Percentiles rank a stretch among this genome's conserved stretches.
Conservation (phyloP, 2,888 invertebrate genomes). For the Tetragnatha montana region DNA sequence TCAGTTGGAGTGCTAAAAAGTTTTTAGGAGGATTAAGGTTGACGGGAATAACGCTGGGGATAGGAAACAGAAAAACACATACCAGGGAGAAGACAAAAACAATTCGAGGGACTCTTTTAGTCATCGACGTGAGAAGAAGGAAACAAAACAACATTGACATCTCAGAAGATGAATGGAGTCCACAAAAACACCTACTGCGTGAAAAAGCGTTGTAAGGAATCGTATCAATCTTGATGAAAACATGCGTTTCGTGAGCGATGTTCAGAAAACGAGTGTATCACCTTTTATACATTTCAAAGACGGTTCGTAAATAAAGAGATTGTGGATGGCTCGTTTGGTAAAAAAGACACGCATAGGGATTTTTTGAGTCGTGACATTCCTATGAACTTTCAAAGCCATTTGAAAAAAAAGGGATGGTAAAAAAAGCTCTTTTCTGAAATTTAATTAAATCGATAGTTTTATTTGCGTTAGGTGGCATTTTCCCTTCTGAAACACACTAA, state of each 20-base stretch:
- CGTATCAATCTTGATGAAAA: conserved; percentile 14
- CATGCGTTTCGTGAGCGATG: neutral
- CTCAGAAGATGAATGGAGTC: conserved; percentile 11
- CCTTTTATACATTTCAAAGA: neutral
- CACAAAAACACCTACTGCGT: conserved; percentile 26
- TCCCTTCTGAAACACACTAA: no score
- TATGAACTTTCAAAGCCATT: no score
- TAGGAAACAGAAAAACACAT: conserved; percentile 18
- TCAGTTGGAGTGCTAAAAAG: neutral
- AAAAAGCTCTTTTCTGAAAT: no score
- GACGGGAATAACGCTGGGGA: conserved; percentile 27
- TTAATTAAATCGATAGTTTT: no score
- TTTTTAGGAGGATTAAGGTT: conserved; percentile 20
- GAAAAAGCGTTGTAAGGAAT: conserved; percentile 12
- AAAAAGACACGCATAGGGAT: neutral
- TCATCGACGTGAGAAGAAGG: neutral
- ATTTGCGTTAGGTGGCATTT: no score
- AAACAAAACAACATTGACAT: conserved; percentile 16
- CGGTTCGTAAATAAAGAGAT: neutral
- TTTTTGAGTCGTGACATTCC: no score
- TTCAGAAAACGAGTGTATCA: neutral
- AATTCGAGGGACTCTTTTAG: neutral
- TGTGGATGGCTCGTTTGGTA: neutral
- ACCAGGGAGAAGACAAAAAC: neutral
- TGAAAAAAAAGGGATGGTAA: no score